Evolutionary conservation across 1,140 invertebrate genomes (phyloP).

Genomic region (Philaenus spumarius): DNA sequence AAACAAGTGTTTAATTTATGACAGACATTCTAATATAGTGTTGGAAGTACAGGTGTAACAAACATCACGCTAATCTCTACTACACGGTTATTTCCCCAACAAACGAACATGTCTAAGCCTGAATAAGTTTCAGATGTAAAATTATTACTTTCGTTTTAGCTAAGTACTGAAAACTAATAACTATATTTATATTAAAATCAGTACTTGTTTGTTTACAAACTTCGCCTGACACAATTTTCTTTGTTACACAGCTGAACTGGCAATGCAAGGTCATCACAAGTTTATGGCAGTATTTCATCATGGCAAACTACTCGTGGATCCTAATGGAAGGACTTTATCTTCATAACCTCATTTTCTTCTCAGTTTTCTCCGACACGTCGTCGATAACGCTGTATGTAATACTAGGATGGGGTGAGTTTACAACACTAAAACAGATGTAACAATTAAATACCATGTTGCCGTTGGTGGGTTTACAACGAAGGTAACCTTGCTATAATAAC

Average conservation of each 20-base stretch:
- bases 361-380: conserved; percentile 59
- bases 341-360: conserved; percentile 67
- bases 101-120: not conserved
- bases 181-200: not conserved
- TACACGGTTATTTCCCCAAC: too few species aligned
- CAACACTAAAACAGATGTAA: too few species aligned
- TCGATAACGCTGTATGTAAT: conserved; percentile 59
- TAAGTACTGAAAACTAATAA: not conserved
- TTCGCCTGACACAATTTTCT: conserved; percentile 49
- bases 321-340: conserved; percentile 77
- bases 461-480: too few species aligned
- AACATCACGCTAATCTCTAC: too few species aligned
- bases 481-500: too few species aligned
- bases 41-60: too few species aligned
- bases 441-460: too few species aligned
- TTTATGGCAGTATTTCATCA: conserved; percentile 61
- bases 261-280: conserved; percentile 42
- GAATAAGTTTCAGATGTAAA: not conserved
- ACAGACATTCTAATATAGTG: too few species aligned
- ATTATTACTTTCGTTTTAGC: not conserved
- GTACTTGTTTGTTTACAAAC: conserved; percentile 54
- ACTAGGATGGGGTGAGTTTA: conserved; percentile 68
- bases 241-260: conserved; percentile 2
- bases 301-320: conserved; percentile 75
- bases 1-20: too few species aligned